These are phyloP conservation scores for Girardia tigrina DNA, from an alignment of 2,888 invertebrate species.

Conservation along the genomic window DNA sequence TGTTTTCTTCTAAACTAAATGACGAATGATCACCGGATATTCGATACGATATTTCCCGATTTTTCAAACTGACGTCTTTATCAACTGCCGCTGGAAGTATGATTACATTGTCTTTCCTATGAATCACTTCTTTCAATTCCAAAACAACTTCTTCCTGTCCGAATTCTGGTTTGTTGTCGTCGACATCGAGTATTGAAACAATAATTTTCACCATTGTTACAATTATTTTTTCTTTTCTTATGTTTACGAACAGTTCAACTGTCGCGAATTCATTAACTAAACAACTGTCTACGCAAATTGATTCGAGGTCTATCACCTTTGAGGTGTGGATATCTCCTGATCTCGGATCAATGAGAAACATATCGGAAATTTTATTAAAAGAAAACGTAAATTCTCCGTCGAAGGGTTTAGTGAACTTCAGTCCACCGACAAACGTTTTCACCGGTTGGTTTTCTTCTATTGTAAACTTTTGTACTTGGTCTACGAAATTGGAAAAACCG, in stretches of 20 bases:
- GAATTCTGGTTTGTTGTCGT: constrained; percentile 19
- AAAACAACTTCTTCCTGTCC: background rate
- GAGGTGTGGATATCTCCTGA: background rate
- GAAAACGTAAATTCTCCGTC: background rate
- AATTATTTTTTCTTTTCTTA: background rate
- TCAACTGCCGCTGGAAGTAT: background rate
- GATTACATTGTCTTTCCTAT: background rate
- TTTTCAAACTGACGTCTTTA: background rate
- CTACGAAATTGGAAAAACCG: background rate
- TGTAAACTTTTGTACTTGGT: background rate
- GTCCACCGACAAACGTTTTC: constrained; percentile 1
- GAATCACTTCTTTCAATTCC: background rate
- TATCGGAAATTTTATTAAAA: background rate
- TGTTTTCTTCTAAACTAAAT: background rate
- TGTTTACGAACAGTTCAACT: background rate
- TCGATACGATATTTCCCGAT: background rate
- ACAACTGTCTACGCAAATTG: background rate
- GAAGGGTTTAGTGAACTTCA: background rate
- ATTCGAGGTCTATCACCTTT: background rate
- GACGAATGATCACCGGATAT: constrained; percentile 23
- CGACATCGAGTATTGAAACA: background rate
- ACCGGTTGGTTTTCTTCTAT: background rate
- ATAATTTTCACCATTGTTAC: background rate
- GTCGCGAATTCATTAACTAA: background rate
- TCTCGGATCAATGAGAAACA: background rate